Evolutionary conservation across 2,888 invertebrate species (phyloP).

Genomic region (Thymelicus lineola): DNA sequence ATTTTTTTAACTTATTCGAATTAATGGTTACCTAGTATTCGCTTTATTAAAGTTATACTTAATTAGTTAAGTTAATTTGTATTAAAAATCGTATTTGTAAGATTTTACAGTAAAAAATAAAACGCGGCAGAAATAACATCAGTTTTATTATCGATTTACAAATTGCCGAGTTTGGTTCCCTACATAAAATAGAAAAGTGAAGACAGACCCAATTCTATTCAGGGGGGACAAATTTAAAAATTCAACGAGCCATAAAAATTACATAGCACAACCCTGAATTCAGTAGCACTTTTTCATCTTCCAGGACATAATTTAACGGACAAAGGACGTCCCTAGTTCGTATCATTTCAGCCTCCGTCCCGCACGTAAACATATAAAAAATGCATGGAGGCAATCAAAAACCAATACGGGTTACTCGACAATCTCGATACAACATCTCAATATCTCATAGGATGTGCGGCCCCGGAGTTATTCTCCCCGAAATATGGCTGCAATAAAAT

Average conservation of each 20-base stretch:
- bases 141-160: no score
- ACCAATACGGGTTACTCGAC: conserved; percentile 63
- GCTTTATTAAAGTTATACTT: no score
- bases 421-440: conserved; percentile 60
- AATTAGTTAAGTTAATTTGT: no score
- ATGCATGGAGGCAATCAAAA: conserved; percentile 68
- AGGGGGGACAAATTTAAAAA: no score
- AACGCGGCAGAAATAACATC: no score
- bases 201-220: no score
- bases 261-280: conserved; percentile 1
- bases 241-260: not conserved
- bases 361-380: conserved; percentile 44
- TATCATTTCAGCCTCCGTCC: conserved; percentile 6
- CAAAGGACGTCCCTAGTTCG: not conserved
- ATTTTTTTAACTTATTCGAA: no score
- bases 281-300: not conserved
- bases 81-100: no score
- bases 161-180: no score
- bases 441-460: conserved; percentile 64
- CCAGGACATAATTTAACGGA: not conserved
- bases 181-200: no score
- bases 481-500: conserved; percentile 82
- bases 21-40: no score
- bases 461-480: conserved; percentile 63
- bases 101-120: no score